Base-by-base conservation (phyloP, 2,888 invertebrate genomes). In the Cataglyphis livida region DNA sequence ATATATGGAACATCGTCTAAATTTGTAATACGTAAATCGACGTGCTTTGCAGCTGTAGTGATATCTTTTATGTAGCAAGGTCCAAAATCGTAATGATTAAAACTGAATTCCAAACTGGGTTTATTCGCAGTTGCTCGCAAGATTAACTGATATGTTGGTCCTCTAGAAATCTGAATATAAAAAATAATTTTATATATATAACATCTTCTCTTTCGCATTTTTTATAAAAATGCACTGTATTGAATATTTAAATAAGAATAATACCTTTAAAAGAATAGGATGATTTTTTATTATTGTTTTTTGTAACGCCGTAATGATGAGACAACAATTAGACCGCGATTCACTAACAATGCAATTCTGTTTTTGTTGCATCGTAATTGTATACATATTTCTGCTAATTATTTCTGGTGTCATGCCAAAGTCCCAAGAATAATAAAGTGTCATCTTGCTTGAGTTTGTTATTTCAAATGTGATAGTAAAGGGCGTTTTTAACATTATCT, bases 1-100 rank as follows among this genome's bases (percentile, higher is more conserved):
- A 92, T 89, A 65, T 92, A 88, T 21, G 93, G 83, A n/a, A 73
- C 84, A 48, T 89, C 89, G 28, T 95, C 94, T 28, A 92, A 89
- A 87, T 95, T 95, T 38, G 88, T 94, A 76, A 95, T 92, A 21
- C 91, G 89, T n/a, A 95, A 91, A 41, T 88, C 83, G 12, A 92
- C 91, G 28, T 86, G 95, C 91, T 96, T 96, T 18, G 32, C 32
- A 87, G 95, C 95, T 0, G 95, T 95, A 0, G 93, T 85, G 54
- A 95, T 95, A 6, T 95, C 95, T 90, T 96, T 96, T 3, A 96
- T 94, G 86, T 97, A 96, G 91, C 96, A 96, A 84, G 95, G 95
- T 5, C 96, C 97, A 94, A 97, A 97, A 93, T 97, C 95, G 90
- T 95, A 95, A n/a, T 95, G 93, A 88, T 93, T 94, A 91, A 96